Conservation (phyloP, 2,797 vertebrate species). For the Heterohyrax brucei region DNA sequence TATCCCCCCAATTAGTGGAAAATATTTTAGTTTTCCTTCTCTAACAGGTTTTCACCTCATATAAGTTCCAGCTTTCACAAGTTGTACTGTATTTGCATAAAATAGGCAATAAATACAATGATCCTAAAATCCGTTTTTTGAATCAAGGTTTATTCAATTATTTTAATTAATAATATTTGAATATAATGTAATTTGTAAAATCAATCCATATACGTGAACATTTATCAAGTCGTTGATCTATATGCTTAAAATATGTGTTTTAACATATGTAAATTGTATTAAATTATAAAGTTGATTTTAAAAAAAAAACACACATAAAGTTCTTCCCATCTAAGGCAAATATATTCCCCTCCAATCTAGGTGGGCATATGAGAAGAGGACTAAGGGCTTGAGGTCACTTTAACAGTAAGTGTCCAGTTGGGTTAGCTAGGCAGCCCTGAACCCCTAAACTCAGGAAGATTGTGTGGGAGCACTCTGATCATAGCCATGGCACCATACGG, state of each 20-base stretch:
- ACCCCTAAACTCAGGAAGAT: constrained; percentile 16
- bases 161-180: constrained; percentile 62
- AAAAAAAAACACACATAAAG: constrained; percentile 64
- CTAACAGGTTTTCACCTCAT: background rate
- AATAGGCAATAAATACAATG: constrained; percentile 23
- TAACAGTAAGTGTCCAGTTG: constrained; percentile 36
- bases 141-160: constrained; percentile 68
- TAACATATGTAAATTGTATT: constrained; percentile 52
- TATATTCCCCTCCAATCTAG: background rate
- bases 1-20: background rate
- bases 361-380: constrained; percentile 59
- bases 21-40: background rate
- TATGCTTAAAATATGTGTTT: constrained; percentile 62
- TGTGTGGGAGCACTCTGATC: background rate
- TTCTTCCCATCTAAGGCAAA: constrained; percentile 68
- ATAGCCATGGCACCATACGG: constrained; percentile 56
- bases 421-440: constrained; percentile 38
- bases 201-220: constrained; percentile 47
- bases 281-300: constrained; percentile 62
- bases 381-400: constrained; percentile 32
- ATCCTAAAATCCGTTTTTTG: constrained; percentile 54
- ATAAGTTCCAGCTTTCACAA: background rate
- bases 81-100: constrained; percentile 13
- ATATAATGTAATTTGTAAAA: constrained; percentile 69
- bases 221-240: constrained; percentile 54